Percentiles rank a stretch among this genome's conserved stretches.
These are phyloP conservation scores for Pediacus dermestoides DNA, from an alignment of 2,888 invertebrate species.

Conservation along the genomic window DNA sequence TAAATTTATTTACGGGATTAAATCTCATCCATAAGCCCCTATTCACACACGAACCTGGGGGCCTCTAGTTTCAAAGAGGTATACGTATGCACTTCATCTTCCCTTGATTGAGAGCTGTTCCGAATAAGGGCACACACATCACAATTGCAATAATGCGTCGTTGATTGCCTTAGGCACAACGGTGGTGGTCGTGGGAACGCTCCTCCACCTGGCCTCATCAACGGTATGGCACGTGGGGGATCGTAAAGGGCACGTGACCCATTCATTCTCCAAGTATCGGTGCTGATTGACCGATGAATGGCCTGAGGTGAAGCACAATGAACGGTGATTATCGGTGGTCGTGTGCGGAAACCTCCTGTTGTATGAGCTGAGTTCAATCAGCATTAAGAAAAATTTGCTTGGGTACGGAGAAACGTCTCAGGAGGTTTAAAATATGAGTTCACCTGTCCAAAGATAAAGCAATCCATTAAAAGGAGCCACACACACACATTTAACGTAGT, in stretches of 20 bases:
- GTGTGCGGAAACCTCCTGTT: constrained; percentile 32
- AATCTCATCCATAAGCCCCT: constrained; percentile 5
- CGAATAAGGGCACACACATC: constrained; percentile 16
- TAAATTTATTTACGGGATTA: constrained; percentile 3
- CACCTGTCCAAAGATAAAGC: constrained; percentile 1
- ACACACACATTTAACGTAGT: background rate
- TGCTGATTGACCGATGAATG: constrained; percentile 46
- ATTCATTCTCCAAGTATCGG: constrained; percentile 43
- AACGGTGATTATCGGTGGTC: constrained; percentile 43
- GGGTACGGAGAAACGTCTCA: no score
- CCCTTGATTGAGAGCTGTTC: constrained; percentile 1
- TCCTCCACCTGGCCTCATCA: constrained; percentile 38
- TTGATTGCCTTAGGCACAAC: constrained; percentile 31
- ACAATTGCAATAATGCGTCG: constrained; percentile 37
- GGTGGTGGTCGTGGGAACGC: constrained; percentile 39
- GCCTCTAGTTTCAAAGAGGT: background rate
- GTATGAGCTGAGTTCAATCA: no score
- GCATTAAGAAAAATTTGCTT: no score
- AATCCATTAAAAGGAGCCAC: constrained; percentile 1
- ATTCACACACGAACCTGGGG: constrained; percentile 4
- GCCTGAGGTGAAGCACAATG: constrained; percentile 44
- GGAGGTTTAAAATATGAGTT: no score
- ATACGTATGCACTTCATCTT: constrained; percentile 3
- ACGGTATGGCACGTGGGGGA: constrained; percentile 32
- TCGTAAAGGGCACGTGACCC: constrained; percentile 39